Evolutionary conservation across 2,797 vertebrate genomes (phyloP).

Genomic region (Scleropages formosus): DNA sequence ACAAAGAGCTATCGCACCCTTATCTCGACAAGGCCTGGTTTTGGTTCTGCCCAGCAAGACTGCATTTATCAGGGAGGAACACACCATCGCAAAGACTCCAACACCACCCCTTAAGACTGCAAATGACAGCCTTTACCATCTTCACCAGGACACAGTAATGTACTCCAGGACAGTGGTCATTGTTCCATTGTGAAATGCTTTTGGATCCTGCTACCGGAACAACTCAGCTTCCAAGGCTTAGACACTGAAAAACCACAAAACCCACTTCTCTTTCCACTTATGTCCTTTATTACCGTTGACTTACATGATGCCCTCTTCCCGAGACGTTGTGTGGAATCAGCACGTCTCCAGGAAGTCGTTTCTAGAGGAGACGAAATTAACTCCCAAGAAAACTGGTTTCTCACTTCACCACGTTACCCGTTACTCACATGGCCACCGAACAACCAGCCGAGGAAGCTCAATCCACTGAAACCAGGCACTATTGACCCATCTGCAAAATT

Average conservation of each 20-base stretch:
- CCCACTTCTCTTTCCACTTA: neutral
- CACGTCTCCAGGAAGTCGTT: neutral
- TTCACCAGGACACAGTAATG: neutral
- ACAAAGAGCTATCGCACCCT: slow-evolving; percentile 56
- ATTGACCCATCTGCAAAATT: no score
- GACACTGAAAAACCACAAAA: slow-evolving; percentile 8
- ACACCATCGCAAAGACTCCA: slow-evolving; percentile 35
- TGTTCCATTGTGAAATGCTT: slow-evolving; percentile 4
- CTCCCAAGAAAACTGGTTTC: neutral
- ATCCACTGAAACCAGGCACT: neutral
- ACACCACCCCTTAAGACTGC: neutral
- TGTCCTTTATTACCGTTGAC: neutral
- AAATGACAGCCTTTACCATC: neutral
- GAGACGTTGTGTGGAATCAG: neutral
- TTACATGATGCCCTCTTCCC: neutral
- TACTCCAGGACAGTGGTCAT: neutral
- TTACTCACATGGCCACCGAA: neutral
- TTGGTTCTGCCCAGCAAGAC: slow-evolving; percentile 55
- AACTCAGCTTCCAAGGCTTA: neutral
- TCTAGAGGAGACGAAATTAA: neutral
- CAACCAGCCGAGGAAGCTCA: neutral
- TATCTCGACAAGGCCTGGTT: slow-evolving; percentile 58
- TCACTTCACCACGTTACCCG: slow-evolving; percentile 3
- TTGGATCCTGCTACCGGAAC: neutral
- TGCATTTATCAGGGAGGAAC: slow-evolving; percentile 62